Percentiles rank a stretch among this genome's conserved stretches.
phyloP scores from a whole-genome alignment of 2,797 vertebrate genomes.

The Leptatherina wallacei region DNA sequence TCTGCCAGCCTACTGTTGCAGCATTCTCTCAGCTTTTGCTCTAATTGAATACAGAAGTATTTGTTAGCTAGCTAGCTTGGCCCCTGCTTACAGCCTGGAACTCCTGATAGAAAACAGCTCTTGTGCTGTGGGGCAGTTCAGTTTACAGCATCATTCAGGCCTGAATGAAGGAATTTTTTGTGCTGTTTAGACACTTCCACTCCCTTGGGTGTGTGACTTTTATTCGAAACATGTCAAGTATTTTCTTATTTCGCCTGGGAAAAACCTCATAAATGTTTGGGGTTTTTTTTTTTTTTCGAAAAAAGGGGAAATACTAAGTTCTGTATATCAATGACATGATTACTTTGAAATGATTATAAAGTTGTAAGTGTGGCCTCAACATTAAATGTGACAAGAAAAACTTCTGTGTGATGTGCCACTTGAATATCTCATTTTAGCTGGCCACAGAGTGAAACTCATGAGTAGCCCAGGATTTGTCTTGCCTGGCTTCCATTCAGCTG shows the following conservation, averaged over 20 bases:
- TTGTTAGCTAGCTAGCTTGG: slow-evolving; percentile 56
- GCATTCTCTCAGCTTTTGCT: slow-evolving; percentile 56
- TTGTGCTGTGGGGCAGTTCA: slow-evolving; percentile 64
- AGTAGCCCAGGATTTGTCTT: slow-evolving; percentile 71
- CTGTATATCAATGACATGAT: neutral
- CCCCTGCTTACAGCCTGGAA: slow-evolving; percentile 66
- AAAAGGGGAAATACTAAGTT: slow-evolving; percentile 13
- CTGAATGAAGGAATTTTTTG: slow-evolving; percentile 56
- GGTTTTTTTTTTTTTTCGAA: neutral
- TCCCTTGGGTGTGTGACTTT: slow-evolving; percentile 47
- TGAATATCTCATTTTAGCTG: slow-evolving; percentile 50
- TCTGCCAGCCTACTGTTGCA: slow-evolving; percentile 65
- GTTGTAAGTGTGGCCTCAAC: slow-evolving; percentile 14
- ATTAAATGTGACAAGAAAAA: slow-evolving; percentile 53
- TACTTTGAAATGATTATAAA: slow-evolving; percentile 30
- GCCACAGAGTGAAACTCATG: slow-evolving; percentile 61
- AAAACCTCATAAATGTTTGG: slow-evolving; percentile 28
- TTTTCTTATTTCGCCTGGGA: slow-evolving; percentile 50
- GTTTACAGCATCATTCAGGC: slow-evolving; percentile 57
- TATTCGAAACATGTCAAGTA: slow-evolving; percentile 55
- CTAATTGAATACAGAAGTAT: slow-evolving; percentile 75
- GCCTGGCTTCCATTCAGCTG: slow-evolving; percentile 75
- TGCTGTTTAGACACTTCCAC: slow-evolving; percentile 53
- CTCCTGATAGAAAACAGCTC: slow-evolving; percentile 75
- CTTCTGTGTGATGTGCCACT: slow-evolving; percentile 45